Percentiles rank a stretch among this genome's conserved stretches.
phyloP scores from a whole-genome alignment of 2,888 invertebrate genomes.

The Drosophila paranaensis region DNA sequence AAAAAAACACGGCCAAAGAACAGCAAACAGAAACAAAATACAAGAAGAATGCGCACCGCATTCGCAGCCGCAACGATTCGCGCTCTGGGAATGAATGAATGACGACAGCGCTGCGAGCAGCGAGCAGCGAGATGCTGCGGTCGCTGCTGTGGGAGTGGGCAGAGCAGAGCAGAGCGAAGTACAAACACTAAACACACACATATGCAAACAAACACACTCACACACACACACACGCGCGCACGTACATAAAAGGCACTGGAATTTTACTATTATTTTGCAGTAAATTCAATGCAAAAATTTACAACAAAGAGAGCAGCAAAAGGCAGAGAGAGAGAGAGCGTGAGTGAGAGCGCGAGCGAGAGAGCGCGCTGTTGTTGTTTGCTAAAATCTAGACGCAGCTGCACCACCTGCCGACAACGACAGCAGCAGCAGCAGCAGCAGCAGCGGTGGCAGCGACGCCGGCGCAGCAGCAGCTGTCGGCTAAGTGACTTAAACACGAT shows the following conservation, averaged over 20 bases:
- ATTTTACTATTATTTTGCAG: slow-evolving; percentile 70
- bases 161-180: slow-evolving; percentile 5
- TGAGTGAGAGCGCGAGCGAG: neutral
- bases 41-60: slow-evolving; percentile 23
- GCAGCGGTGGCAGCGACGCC: slow-evolving; percentile 58
- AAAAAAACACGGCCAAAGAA: neutral
- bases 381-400: slow-evolving; percentile 59
- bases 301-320: slow-evolving; percentile 23
- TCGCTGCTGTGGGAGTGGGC: slow-evolving; percentile 49
- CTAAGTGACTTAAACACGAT: slow-evolving; percentile 40
- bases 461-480: slow-evolving; percentile 73
- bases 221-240: slow-evolving; percentile 14
- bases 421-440: slow-evolving; percentile 6
- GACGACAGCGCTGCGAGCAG: slow-evolving; percentile 39
- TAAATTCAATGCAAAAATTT: slow-evolving; percentile 41
- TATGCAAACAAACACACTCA: neutral
- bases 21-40: neutral
- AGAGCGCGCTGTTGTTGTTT: slow-evolving; percentile 40
- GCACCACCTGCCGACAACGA: slow-evolving; percentile 65
- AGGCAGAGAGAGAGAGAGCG: neutral
- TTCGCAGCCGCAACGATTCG: slow-evolving; percentile 49
- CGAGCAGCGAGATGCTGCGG: slow-evolving; percentile 45
- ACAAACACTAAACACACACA: slow-evolving; percentile 21
- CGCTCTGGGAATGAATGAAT: slow-evolving; percentile 65
- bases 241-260: slow-evolving; percentile 43